Evolutionary conservation across 2,113 vertebrate species (phyloP).

Genomic region (Hippocampus zosterae): DNA sequence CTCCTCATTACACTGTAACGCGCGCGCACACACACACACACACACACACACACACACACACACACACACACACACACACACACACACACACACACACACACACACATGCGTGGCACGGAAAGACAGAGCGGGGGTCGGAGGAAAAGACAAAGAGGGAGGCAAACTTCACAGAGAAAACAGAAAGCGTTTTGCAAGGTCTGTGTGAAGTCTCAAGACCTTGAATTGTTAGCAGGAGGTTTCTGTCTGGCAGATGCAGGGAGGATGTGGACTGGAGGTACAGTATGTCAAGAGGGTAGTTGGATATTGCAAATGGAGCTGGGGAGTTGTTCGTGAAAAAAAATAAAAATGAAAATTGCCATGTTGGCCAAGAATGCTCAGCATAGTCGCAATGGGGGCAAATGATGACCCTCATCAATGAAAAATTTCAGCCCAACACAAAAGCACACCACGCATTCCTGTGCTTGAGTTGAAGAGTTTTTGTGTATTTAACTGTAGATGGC

Average conservation of each 20-base stretch:
- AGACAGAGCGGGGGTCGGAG: conserved; percentile 44
- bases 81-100: conserved; percentile 8
- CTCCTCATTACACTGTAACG: conserved; percentile 50
- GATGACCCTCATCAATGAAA: conserved; percentile 27
- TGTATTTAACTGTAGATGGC: conserved; percentile 38
- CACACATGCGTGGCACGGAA: conserved; percentile 13
- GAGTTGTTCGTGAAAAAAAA: conserved; percentile 47
- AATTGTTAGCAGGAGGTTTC: conserved; percentile 35
- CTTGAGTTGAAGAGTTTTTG: conserved; percentile 13
- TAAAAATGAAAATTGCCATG: neutral
- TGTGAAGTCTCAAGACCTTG: conserved; percentile 51
- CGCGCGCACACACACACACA: conserved; percentile 11
- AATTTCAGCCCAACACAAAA: conserved; percentile 8
- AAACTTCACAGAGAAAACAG: conserved; percentile 53
- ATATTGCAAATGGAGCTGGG: neutral
- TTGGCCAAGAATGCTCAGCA: conserved; percentile 29
- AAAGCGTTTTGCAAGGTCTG: conserved; percentile 52
- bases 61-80: conserved; percentile 3
- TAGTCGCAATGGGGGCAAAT: conserved; percentile 47
- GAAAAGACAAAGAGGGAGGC: conserved; percentile 19
- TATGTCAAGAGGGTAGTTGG: neutral
- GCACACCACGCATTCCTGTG: conserved; percentile 23
- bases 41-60: conserved; percentile 14
- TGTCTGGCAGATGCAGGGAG: conserved; percentile 44
- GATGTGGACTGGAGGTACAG: conserved; percentile 31